These are phyloP conservation scores for Eciton burchellii DNA, from an alignment of 1,140 invertebrate genomes.

Conservation along the genomic window DNA sequence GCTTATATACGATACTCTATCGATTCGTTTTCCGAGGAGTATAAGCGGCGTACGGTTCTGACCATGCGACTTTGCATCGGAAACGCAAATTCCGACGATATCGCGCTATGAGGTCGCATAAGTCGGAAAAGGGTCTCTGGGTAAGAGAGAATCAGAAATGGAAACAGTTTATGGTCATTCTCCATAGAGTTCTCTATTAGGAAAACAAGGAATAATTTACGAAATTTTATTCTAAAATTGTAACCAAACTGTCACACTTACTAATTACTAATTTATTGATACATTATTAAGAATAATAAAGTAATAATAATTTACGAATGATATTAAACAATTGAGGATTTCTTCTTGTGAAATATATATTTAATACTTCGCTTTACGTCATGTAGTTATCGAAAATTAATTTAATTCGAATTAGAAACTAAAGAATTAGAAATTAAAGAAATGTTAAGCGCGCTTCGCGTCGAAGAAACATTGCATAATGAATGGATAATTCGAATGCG, in stretches of 20 bases:
- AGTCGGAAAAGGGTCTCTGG: not conserved
- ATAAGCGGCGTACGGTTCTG: not conserved
- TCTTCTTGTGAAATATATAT: not conserved
- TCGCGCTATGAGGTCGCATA: not conserved
- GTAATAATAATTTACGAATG: not conserved
- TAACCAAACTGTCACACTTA: not conserved
- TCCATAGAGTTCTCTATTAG: not conserved
- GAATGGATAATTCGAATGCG: too few relatives aligned
- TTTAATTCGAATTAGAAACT: not conserved
- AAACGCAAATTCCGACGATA: conserved; percentile 38
- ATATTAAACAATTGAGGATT: not conserved
- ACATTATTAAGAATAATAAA: not conserved
- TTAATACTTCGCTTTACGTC: too few relatives aligned
- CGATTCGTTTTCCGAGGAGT: conserved; percentile 10
- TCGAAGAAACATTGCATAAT: too few relatives aligned
- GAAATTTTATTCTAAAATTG: not conserved
- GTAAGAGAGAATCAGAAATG: conserved; percentile 21
- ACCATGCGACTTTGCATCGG: not conserved
- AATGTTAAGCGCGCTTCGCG: not conserved
- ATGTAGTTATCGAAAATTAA: not conserved
- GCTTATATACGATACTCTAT: conserved; percentile 20
- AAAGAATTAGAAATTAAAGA: too few relatives aligned
- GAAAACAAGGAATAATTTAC: too few relatives aligned
- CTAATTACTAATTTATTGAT: too few relatives aligned
- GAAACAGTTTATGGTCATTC: not conserved